Base-by-base conservation (phyloP, 2,797 vertebrate species). In the Trichosurus vulpecula region DNA sequence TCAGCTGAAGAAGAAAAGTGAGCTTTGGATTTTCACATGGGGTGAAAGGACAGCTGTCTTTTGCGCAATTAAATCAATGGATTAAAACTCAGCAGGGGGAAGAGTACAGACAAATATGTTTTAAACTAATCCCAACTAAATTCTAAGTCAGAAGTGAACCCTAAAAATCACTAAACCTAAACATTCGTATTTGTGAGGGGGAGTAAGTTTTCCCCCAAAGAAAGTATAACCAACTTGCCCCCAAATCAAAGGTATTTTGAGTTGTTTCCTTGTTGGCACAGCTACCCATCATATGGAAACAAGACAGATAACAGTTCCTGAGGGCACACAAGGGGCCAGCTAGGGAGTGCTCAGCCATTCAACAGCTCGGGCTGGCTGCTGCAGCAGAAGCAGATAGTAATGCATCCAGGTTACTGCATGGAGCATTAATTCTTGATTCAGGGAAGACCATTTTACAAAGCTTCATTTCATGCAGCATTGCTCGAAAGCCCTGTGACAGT, bases 121-220 rank as follows among this genome's bases (percentile, higher is more conserved):
- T 92, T 96, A 81, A 54, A 90, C 91, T 94, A 95, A 96, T 91
- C 53, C 66, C 97, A 93, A 91, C 52, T 66, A 96, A 94, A 92
- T 90, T 94, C 90, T 95, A 61, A 52, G 19, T 94, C n/a, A 81
- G 66, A 81, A 41, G 13, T 92, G 30, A 89, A 41, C 94, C 92
- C n/a, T 94, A 14, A 93, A 96, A 55, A 92, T 66, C n/a, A 93
- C 41, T 90, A 96, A 94, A 53, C 93, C 19, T 35, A 52, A 95
- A 35, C 74, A 57, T 16, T 96, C n/a, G 29, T 57, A 41, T 13
- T 95, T 53, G 9, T 66, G 52, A 90, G 47, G 54, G 10, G 92
- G 96, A 52, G 57, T 58, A 90, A 81, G 31, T 19, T 92, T 25
- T 96, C 4, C n/a, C 66, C 27, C 52, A 35, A 93, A 94, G 81